A percentile compares a stretch with the other conserved stretches of the same genome.
These are phyloP conservation scores for Picathartes gymnocephalus DNA, from an alignment of 2,113 vertebrate species.

Conservation along the genomic window DNA sequence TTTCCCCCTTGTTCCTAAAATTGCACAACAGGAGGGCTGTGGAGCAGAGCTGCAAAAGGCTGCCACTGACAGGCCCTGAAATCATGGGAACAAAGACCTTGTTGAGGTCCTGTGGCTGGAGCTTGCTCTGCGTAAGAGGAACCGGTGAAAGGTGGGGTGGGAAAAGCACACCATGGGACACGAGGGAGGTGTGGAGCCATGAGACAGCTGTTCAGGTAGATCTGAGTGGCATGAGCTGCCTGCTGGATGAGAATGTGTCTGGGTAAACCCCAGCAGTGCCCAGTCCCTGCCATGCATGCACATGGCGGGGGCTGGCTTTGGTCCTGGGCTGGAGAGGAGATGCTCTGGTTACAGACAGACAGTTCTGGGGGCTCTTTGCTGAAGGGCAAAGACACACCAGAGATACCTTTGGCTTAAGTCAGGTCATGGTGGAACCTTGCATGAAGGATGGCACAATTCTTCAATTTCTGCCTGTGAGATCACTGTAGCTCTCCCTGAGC, in stretches of 20 bases:
- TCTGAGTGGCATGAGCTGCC: not conserved
- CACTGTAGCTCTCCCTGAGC: not conserved
- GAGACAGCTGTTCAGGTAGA: not conserved
- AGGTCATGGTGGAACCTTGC: not conserved
- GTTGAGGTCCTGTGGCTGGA: not conserved
- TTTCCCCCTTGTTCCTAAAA: not conserved
- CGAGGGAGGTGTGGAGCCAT: not conserved
- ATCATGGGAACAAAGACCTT: not conserved
- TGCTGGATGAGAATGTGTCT: not conserved
- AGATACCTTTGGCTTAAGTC: not conserved
- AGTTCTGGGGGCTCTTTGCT: not conserved
- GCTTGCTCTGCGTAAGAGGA: not conserved
- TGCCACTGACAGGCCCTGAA: not conserved
- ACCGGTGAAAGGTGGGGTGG: not conserved
- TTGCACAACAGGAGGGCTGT: not conserved
- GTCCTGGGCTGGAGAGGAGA: not conserved
- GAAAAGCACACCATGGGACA: not conserved
- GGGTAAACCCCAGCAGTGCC: not conserved
- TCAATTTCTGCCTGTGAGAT: not conserved
- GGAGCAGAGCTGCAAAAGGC: not conserved
- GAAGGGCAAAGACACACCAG: not conserved
- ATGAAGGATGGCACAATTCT: not conserved
- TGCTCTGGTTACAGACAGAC: not conserved
- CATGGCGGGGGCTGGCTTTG: not conserved
- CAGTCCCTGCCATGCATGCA: rapidly evolving